Conservation (phyloP, 2,113 vertebrate genomes). For the Mastomys coucha region DNA sequence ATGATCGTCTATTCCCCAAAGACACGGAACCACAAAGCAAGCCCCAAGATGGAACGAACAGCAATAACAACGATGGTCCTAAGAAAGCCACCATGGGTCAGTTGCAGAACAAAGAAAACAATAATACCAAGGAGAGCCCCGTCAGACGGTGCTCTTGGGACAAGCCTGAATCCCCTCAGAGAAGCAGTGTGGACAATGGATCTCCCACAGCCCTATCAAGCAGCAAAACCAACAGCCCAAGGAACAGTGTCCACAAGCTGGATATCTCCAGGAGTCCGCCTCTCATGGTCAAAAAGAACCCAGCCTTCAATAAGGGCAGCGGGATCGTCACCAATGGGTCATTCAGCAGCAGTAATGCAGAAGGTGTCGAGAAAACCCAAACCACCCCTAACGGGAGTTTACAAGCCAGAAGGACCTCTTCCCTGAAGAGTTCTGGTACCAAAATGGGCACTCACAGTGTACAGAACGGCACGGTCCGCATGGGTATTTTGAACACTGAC, state of each 20-base stretch:
- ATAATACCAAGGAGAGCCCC: slow-evolving; percentile 88
- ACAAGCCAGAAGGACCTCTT: slow-evolving; percentile 89
- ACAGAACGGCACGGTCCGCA: slow-evolving; percentile 89
- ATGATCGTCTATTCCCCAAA: slow-evolving; percentile 92
- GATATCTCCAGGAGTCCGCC: slow-evolving; percentile 94
- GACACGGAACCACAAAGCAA: slow-evolving; percentile 87
- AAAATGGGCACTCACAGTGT: slow-evolving; percentile 96
- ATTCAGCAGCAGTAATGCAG: slow-evolving; percentile 93
- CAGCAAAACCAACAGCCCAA: slow-evolving; percentile 92
- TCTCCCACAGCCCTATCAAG: slow-evolving; percentile 85
- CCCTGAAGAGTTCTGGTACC: slow-evolving; percentile 92
- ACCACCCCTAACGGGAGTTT: slow-evolving; percentile 87
- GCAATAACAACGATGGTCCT: slow-evolving; percentile 93
- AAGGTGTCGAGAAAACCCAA: slow-evolving; percentile 91
- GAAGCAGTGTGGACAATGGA: slow-evolving; percentile 88
- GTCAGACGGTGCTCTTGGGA: slow-evolving; percentile 94
- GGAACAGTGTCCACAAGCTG: slow-evolving; percentile 90
- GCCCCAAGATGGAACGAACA: slow-evolving; percentile 86
- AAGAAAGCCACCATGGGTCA: slow-evolving; percentile 86
- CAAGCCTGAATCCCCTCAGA: slow-evolving; percentile 90
- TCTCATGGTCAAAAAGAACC: slow-evolving; percentile 95
- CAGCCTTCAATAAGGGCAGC: slow-evolving; percentile 96
- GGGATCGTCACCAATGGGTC: slow-evolving; percentile 99
- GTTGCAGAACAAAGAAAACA: slow-evolving; percentile 94
- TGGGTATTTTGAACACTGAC: slow-evolving; percentile 92